Evolutionary conservation across 1,140 invertebrate genomes (phyloP).

Genomic region (Eciton burchellii): DNA sequence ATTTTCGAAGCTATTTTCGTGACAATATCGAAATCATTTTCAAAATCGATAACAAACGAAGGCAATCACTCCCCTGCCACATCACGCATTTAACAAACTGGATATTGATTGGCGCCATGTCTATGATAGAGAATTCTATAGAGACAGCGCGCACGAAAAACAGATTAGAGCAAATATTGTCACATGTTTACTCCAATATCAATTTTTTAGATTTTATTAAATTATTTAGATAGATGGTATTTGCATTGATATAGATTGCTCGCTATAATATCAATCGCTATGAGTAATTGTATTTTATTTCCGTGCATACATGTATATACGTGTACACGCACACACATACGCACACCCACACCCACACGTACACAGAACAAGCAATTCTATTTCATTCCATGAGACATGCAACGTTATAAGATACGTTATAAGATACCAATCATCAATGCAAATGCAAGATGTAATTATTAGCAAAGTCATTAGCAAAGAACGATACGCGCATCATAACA

Average conservation of each 20-base stretch:
- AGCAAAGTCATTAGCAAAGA: too few species aligned
- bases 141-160: neutral
- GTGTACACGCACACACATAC: too few species aligned
- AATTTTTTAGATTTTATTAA: neutral
- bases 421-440: neutral
- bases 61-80: neutral
- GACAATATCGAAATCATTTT: neutral
- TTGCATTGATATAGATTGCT: neutral
- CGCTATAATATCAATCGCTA: neutral
- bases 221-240: conserved; percentile 3
- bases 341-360: too few species aligned
- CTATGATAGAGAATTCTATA: neutral
- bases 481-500: neutral
- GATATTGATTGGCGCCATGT: neutral
- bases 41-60: conserved; percentile 16
- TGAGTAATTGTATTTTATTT: neutral
- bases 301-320: too few species aligned
- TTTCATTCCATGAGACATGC: neutral
- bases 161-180: neutral
- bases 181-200: neutral
- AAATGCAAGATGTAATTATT: neutral
- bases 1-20: conserved; percentile 4
- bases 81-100: conserved; percentile 4
- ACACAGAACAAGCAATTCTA: neutral
- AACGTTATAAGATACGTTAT: neutral